These are phyloP conservation scores for Leptatherina wallacei DNA, from an alignment of 2,797 vertebrate genomes.

Conservation along the genomic window DNA sequence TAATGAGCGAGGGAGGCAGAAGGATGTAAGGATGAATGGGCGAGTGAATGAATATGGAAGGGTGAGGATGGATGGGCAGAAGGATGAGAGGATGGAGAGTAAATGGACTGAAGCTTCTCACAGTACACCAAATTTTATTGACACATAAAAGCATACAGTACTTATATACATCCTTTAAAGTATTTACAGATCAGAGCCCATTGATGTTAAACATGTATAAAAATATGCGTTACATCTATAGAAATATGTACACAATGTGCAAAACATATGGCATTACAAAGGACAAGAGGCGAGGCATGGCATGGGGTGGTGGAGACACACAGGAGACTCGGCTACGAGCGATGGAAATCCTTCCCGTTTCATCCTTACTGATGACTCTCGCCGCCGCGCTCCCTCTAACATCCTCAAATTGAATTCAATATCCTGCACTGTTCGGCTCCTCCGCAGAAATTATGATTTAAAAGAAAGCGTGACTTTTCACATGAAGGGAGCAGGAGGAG, in stretches of 20 bases:
- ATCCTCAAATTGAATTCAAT: not conserved
- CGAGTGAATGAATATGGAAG: too few relatives aligned
- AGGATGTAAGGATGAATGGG: too few relatives aligned
- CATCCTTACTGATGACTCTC: not conserved
- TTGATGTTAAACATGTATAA: conserved; percentile 96
- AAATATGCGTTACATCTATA: conserved; percentile 94
- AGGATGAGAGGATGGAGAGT: too few relatives aligned
- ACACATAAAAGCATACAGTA: conserved; percentile 90
- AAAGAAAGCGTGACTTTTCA: not conserved
- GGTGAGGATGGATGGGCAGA: too few relatives aligned
- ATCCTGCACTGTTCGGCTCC: not conserved
- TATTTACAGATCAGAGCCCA: conserved; percentile 97
- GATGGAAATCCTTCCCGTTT: conserved; percentile 3
- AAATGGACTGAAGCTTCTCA: conserved; percentile 32
- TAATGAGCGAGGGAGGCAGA: too few relatives aligned
- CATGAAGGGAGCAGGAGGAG: not conserved
- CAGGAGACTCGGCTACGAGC: conserved; percentile 18
- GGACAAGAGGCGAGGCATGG: conserved; percentile 81
- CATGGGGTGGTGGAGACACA: conserved; percentile 67
- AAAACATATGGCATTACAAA: conserved; percentile 95
- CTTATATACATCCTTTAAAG: conserved; percentile 87
- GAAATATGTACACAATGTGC: conserved; percentile 98
- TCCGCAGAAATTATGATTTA: not conserved
- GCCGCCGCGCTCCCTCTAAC: not conserved
- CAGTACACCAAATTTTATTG: conserved; percentile 89